These are phyloP conservation scores for Gandaritis pyraliata DNA, from an alignment of 2,888 invertebrate species.

Conservation along the genomic window DNA sequence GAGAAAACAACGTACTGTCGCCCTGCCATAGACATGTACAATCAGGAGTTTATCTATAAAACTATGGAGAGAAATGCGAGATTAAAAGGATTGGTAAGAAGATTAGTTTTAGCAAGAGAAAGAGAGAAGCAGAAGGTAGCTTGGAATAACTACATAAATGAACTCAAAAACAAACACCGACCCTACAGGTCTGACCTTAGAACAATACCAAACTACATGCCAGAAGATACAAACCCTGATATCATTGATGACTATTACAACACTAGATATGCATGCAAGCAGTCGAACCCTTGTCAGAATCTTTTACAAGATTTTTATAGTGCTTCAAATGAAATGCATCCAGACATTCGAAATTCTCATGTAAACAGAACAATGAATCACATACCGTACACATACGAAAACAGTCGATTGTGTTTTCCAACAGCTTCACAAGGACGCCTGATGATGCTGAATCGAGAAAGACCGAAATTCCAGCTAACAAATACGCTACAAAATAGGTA, in stretches of 20 bases:
- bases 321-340: conserved; percentile 21
- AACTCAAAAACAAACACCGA: conserved; percentile 60
- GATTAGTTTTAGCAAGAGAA: conserved; percentile 54
- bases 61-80: conserved; percentile 59
- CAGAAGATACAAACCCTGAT: conserved; percentile 39
- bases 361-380: conserved; percentile 4
- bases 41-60: conserved; percentile 56
- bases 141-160: conserved; percentile 70
- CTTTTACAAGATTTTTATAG: conserved; percentile 53
- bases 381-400: conserved; percentile 36
- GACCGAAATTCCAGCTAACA: conserved; percentile 26
- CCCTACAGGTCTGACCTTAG: conserved; percentile 10
- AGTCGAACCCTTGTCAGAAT: conserved; percentile 46
- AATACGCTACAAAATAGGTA: conserved; percentile 28
- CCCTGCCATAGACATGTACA: conserved; percentile 50
- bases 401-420: conserved; percentile 52
- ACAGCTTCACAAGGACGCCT: conserved; percentile 57
- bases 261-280: conserved; percentile 41
- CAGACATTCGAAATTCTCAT: conserved; percentile 17
- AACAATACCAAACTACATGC: conserved; percentile 2
- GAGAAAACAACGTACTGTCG: conserved; percentile 64
- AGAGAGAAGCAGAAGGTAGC: conserved; percentile 59
- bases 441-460: conserved; percentile 49
- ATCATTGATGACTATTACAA: conserved; percentile 50
- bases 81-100: conserved; percentile 56